phyloP scores from a whole-genome alignment of 2,888 invertebrate species.

The Leuctra nigra region DNA sequence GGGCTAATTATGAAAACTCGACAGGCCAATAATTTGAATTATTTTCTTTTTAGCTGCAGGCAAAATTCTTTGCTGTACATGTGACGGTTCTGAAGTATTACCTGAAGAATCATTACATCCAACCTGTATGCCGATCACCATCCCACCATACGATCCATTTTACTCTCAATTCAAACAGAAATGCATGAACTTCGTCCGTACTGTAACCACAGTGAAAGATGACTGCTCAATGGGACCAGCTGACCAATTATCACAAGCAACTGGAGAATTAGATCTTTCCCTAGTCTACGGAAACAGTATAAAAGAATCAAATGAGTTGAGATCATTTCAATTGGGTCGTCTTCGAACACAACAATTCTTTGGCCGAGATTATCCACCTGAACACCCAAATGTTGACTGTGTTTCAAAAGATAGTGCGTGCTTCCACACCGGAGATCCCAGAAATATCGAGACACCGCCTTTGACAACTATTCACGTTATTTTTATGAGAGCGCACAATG shows the following conservation, averaged over 20 bases:
- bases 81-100: constrained; percentile 42
- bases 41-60: too few relatives aligned
- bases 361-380: constrained; percentile 42
- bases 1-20: too few relatives aligned
- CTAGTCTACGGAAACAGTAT: constrained; percentile 47
- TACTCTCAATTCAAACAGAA: constrained; percentile 44
- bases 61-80: too few relatives aligned
- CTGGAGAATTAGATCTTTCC: constrained; percentile 50
- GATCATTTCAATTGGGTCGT: constrained; percentile 43
- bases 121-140: constrained; percentile 52
- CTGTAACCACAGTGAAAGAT: constrained; percentile 48
- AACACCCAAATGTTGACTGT: too few relatives aligned
- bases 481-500: constrained; percentile 50
- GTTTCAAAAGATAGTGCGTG: too few relatives aligned
- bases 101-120: constrained; percentile 46
- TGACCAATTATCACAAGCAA: constrained; percentile 46
- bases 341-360: constrained; percentile 41
- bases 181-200: constrained; percentile 55
- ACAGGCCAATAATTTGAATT: too few relatives aligned
- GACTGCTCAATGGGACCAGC: constrained; percentile 52
- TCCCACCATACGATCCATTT: constrained; percentile 49
- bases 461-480: constrained; percentile 48
- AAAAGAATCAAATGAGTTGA: constrained; percentile 39
- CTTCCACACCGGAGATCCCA: constrained; percentile 42
- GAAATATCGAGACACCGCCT: constrained; percentile 50